Percentiles rank a stretch among this genome's conserved stretches.
Evolutionary conservation across 2,797 vertebrate species (phyloP).

Genomic region (Argya squamiceps): DNA sequence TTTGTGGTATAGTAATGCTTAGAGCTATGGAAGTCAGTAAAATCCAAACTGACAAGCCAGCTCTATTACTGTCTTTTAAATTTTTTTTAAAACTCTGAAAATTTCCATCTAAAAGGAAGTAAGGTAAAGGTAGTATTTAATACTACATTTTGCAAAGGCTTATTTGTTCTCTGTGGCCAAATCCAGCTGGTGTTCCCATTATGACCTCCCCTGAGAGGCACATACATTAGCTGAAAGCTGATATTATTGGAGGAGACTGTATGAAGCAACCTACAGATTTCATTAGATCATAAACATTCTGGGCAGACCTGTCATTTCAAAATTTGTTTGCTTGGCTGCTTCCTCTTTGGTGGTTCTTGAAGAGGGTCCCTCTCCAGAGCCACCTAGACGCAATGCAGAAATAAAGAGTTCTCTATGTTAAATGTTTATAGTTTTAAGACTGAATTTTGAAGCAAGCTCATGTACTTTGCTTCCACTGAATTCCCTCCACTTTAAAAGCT

Average conservation of each 20-base stretch:
- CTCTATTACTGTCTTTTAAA: not conserved
- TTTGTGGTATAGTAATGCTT: slow-evolving; percentile 12
- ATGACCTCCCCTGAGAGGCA: not conserved
- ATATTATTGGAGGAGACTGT: slow-evolving; percentile 17
- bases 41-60: slow-evolving; percentile 19
- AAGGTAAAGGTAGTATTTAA: slow-evolving; percentile 19
- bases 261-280: slow-evolving; percentile 42
- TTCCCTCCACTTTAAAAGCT: not conserved
- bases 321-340: slow-evolving; percentile 26
- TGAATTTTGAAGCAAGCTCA: slow-evolving; percentile 15
- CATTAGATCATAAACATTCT: slow-evolving; percentile 10
- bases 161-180: not conserved
- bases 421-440: slow-evolving; percentile 15
- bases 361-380: slow-evolving; percentile 17
- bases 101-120: not conserved
- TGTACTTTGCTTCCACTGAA: not conserved
- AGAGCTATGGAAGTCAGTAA: not conserved
- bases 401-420: not conserved
- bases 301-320: slow-evolving; percentile 45
- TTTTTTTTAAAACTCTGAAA: not conserved
- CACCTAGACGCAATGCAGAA: not conserved
- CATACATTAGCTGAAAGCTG: not conserved
- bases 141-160: not conserved
- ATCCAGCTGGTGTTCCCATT: slow-evolving; percentile 15
- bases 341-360: not conserved